phyloP scores from a whole-genome alignment of 1,140 invertebrate genomes.

The Paracyclopina nana region DNA sequence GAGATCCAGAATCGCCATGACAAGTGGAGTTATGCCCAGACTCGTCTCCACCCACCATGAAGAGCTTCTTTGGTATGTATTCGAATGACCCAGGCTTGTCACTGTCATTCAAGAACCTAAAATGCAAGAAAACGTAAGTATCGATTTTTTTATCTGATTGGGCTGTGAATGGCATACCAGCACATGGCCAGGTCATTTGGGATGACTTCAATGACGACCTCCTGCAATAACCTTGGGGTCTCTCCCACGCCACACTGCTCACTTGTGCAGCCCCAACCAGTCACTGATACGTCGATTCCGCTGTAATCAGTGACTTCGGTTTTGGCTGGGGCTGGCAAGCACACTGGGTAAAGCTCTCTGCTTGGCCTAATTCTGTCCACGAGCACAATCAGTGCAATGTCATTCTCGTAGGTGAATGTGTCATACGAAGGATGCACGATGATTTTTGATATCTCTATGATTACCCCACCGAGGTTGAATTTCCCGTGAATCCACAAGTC shows the following conservation, averaged over 20 bases:
- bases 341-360: neutral
- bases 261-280: neutral
- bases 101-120: conserved; percentile 14
- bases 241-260: neutral
- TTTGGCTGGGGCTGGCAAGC: neutral
- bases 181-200: neutral
- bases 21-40: conserved; percentile 3
- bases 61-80: conserved; percentile 6
- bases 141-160: neutral
- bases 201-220: neutral
- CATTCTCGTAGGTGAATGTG: neutral
- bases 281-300: neutral
- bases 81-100: neutral
- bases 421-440: neutral
- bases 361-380: neutral
- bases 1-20: conserved; percentile 8
- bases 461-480: too few species aligned
- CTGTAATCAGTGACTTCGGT: neutral
- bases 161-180: neutral
- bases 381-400: neutral
- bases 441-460: too few species aligned
- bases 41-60: conserved; percentile 2
- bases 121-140: neutral
- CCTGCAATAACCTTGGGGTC: neutral
- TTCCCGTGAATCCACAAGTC: too few species aligned